Evolutionary conservation across 2,797 vertebrate species (phyloP).

Genomic region (Falco biarmicus): DNA sequence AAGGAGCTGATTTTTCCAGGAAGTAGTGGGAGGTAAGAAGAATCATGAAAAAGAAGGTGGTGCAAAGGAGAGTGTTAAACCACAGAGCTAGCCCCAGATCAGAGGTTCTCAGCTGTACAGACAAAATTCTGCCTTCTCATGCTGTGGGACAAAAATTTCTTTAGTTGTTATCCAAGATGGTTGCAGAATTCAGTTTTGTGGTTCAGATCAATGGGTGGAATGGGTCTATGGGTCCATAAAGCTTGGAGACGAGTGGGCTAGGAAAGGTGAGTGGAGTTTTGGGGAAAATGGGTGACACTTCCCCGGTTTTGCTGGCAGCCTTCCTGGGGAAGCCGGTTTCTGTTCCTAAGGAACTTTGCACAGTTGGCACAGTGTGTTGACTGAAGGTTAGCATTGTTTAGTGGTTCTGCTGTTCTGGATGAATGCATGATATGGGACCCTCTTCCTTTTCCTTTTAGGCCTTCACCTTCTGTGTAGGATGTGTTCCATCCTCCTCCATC

Average conservation of each 20-base stretch:
- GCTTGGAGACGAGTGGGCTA: not conserved
- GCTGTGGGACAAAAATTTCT: not conserved
- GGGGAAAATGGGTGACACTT: not conserved
- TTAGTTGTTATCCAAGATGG: not conserved
- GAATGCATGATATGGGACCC: not conserved
- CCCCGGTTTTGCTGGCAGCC: not conserved
- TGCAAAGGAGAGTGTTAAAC: not conserved
- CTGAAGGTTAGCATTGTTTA: not conserved
- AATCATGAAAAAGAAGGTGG: not conserved
- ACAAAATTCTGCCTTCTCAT: not conserved
- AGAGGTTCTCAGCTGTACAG: not conserved
- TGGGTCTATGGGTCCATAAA: not conserved
- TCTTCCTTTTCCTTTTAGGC: not conserved
- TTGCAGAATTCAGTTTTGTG: not conserved
- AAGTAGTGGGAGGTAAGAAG: constrained; percentile 39
- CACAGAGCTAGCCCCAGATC: not conserved
- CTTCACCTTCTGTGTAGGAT: not conserved
- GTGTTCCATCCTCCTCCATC: not conserved
- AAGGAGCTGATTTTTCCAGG: constrained; percentile 33
- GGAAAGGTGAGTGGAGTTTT: not conserved
- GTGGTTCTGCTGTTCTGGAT: not conserved
- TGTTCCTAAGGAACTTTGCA: not conserved
- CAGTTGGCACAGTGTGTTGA: not conserved
- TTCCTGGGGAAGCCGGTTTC: not conserved
- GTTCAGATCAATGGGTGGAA: not conserved